Base-by-base conservation (phyloP, 2,113 vertebrate genomes). In the Xenopus laevis region DNA sequence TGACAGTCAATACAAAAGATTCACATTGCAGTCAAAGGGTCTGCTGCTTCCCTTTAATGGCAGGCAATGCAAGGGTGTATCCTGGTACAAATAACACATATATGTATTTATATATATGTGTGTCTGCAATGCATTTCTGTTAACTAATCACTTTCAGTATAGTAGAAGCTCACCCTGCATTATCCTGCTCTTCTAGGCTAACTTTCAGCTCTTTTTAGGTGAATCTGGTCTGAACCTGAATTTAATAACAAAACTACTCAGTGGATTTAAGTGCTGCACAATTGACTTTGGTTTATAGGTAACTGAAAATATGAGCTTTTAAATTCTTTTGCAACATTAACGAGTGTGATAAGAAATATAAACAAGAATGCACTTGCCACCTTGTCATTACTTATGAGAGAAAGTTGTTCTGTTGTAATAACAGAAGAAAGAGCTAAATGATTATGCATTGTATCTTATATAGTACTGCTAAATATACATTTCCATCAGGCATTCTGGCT, bases 21-120 rank as follows among this genome's bases (percentile, higher is more conserved):
- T 84, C 91, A 89, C 86, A 92, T 91, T 92, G 84, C 80, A 52
- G 79, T 83, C 79, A 65, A 13, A 81, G 65, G 75, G 78, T 68
- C 87, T 84, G 88, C 89, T 84, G 88, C 88, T 91, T 88, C 86
- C 90, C 91, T 90, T 82, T 84, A 89, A 88, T 87, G 87, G 86
- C 15, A 16, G 47, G 15, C 4, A 50, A 16, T 13, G 12, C 47
- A 12, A 50, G 47, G 15, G 1, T 50, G 3, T 12, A 13, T 50
- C 15, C 15, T 27, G 23, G 23, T 27, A 27, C 23, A 27, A 27
- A 27, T 27, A 27, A 27, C 23, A 27, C 23, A 27, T 27, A 27
- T 27, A 27, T 27, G 4, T 27, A 50, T 4, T 5, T 40, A 40
- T 9, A 50, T 50, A 50, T 50, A 50, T 4, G 10, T 12, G 15